Evolutionary conservation across 2,888 invertebrate species (phyloP), one percentile per base, ranked within the genome.

Genomic region (Phengaris arion): DNA sequence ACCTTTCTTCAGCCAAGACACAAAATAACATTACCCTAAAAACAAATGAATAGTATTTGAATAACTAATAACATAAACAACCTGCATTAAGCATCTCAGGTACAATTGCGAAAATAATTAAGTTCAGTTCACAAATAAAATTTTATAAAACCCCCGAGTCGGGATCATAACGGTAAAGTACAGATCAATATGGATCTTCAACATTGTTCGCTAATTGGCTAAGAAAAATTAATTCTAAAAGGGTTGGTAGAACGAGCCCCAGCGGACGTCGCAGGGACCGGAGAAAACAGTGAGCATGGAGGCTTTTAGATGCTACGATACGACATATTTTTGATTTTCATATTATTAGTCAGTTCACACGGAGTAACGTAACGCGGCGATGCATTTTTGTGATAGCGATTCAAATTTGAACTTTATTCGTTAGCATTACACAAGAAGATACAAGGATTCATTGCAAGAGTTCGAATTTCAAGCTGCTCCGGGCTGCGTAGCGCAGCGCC

Each of bases 201-300:
- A 87, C 92, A 90, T 85, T 81, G 83, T 83, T 85, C 84, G 87
- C 88, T 92, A 92, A 92, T 93, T 92, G 91, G 86, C 83, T 85
- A 92, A 92, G 93, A 93, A 93, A 93, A 93, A 92, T 92, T 93
- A 93, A 93, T 93, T 91, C 84, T 82, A 81, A 91, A 93, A 90
- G 92, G 93, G 92, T 91, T 90, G 84, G 83, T 81, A 81, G 79
- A 91, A 91, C 88, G 89, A 88, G 80, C 83, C 93, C 93, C 92
- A 74, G 77, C 83, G 92, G 92, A 85, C 86, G 85, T 83, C 83
- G 83, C 83, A 84, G 81, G 82, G 87, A 84, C 70, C 22, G 70
- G 81, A 82, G 82, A 82, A 87, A 88, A 87, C 87, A 87, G 87
- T 85, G 82, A 87, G 85, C 83, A 81, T 85, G 15, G 48, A 10